These are phyloP conservation scores for Margarornis squamiger DNA, from an alignment of 2,797 vertebrate genomes.

Conservation along the genomic window DNA sequence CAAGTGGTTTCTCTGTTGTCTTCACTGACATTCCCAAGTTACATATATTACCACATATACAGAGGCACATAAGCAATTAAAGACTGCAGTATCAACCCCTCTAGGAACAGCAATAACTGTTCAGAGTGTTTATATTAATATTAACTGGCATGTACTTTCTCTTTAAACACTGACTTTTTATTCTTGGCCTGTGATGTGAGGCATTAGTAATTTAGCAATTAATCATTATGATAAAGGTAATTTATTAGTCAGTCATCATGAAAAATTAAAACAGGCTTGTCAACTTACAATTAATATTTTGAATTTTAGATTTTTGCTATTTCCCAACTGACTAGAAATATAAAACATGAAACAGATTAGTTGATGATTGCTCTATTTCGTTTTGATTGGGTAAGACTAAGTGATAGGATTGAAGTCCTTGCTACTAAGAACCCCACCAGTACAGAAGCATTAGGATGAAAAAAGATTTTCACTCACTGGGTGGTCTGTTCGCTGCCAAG, in stretches of 20 bases:
- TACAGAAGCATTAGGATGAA: slow-evolving; percentile 67
- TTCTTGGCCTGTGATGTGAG: slow-evolving; percentile 57
- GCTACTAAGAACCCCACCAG: slow-evolving; percentile 36
- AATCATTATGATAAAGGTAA: slow-evolving; percentile 70
- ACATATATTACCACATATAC: background rate
- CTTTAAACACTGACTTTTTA: slow-evolving; percentile 60
- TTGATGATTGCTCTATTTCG: slow-evolving; percentile 69
- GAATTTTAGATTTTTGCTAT: slow-evolving; percentile 75
- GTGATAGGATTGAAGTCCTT: slow-evolving; percentile 63
- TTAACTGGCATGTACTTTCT: slow-evolving; percentile 51
- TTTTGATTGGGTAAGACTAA: slow-evolving; percentile 67
- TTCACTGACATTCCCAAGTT: background rate
- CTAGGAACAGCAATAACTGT: slow-evolving; percentile 2
- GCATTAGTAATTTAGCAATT: slow-evolving; percentile 70
- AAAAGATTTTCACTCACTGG: slow-evolving; percentile 89
- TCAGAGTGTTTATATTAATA: slow-evolving; percentile 54
- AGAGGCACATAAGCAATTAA: slow-evolving; percentile 16
- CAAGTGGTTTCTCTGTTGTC: background rate
- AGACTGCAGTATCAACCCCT: slow-evolving; percentile 10
- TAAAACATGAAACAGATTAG: slow-evolving; percentile 77
- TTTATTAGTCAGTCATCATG: slow-evolving; percentile 73
- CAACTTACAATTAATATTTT: slow-evolving; percentile 76
- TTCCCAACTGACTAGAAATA: slow-evolving; percentile 74
- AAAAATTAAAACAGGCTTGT: slow-evolving; percentile 75
- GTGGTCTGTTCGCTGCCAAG: slow-evolving; percentile 95